Base-by-base conservation (phyloP, 2,797 vertebrate genomes). In the Ptychadena robeensis region DNA sequence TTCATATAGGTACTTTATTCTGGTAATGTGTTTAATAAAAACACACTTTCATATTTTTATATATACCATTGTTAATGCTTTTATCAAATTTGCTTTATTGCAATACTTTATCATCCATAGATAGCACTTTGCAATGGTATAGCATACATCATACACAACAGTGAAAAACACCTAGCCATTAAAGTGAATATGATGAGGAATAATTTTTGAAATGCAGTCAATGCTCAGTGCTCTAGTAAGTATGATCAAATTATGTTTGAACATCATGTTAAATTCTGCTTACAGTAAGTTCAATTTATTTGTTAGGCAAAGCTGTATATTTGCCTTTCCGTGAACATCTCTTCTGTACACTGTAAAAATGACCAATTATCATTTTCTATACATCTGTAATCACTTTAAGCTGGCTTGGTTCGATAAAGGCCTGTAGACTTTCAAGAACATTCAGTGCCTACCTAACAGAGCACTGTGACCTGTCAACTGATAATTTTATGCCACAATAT, bases 341-440 rank as follows among this genome's bases (percentile, higher is more conserved):
- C 63, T 76, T 76, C 34, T 76, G 73, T 82, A 77, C n/a, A 77
- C 65, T 53, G 44, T 77, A 71, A 70, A 69, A 82, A 31, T 71
- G 30, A 53, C 57, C 81, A 82, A 82, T 82, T 82, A 71, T 64
- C 72, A 75, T 67, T 73, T 73, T 70, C 73, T 34, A 78, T 73
- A 65, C 70, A 80, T 79, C 32, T 59, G 37, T 79, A 73, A 57
- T 73, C 34, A 74, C 28, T 73, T 40, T 31, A 71, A 57, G 11
- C 9, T 44, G 44, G 34, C 40, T 70, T 83, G 22, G 8, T 64
- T 71, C 53, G 15, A 78, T 59, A 32, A 35, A n/a, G 34, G 64
- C n/a, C 63, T 80, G 71, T 68, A 53, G 34, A 61, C 67, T 72
- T 63, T 80, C 53, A 84, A 68, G 76, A 48, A 79, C 61, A 84